Evolutionary conservation across 1,140 invertebrate genomes (phyloP), one percentile per base, ranked within the genome.

Genomic region (Drosophila obscura): DNA sequence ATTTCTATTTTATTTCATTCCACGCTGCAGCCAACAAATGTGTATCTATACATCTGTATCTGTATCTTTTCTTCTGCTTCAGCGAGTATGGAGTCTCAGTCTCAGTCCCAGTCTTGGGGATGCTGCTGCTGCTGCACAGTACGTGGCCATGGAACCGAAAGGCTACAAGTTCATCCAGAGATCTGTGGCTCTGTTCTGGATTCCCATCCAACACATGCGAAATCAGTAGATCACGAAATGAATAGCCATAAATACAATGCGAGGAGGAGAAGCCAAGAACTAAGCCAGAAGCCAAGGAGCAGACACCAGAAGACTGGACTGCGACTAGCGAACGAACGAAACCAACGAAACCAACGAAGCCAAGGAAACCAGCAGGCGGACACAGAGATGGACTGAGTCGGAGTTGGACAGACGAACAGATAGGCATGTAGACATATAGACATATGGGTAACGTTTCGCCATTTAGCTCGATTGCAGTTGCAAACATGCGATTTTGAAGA

Each of bases 151-250:
- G 77, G 64, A 73, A 61, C 66, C 64, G 15, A 84, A 72, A 76
- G 79, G 80, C 71, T 83, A 72, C 72, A 80, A 84, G 81, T 73
- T 84, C 77, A 80, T 75, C 53, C 65, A 39, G 41, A 35, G 53
- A 71, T 63, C 49, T 50, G 46, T 28, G 50, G 52, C 65, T 63
- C 52, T 73, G 66, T 74, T 73, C 73, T 57, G 74, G 67, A 85
- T 87, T 85, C 82, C 74, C 82, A 77, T 82, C 83, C 83, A 88
- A 82, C 82, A 85, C 82, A 85, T 85, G 82, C 83, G 82, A 85
- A 85, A 85, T 85, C 83, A 87, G 82, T 82, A 85, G 82, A 85
- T 85, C 82, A 85, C 82, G 82, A 85, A 85, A 85, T 85, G 82
- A 85, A 85, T 85, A 78, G 82, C 82, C 82, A 85, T 85, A 85